Conservation (phyloP, 2,113 vertebrate species). For the Bagarius yarrelli region DNA sequence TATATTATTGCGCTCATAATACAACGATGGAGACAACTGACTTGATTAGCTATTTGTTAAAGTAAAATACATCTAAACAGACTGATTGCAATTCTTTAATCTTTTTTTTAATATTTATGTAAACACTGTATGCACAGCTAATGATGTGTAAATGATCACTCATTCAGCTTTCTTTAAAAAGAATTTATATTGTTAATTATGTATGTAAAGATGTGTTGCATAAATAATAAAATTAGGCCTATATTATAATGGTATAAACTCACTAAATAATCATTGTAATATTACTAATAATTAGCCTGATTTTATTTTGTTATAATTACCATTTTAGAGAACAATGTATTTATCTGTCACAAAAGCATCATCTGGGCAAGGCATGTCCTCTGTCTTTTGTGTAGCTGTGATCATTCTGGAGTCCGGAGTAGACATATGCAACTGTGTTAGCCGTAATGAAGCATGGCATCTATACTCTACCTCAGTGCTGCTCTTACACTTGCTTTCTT, state of each 20-base stretch:
- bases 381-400: background rate
- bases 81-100: background rate
- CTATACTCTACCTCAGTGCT: constrained; percentile 13
- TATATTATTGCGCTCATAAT: background rate
- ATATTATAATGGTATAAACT: too few relatives aligned
- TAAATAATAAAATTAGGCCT: too few relatives aligned
- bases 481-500: constrained; percentile 1
- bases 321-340: too few relatives aligned
- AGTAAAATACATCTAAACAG: too few relatives aligned
- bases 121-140: background rate
- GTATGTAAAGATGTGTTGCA: too few relatives aligned
- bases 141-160: background rate
- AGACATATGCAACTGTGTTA: background rate
- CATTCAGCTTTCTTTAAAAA: background rate
- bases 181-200: too few relatives aligned
- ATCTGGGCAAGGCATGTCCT: background rate
- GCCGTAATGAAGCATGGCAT: background rate
- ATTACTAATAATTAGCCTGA: background rate
- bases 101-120: background rate
- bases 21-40: background rate
- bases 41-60: background rate
- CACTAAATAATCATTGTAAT: background rate
- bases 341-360: background rate
- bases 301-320: background rate
- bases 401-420: background rate